These are phyloP conservation scores for Drosophila oshimai DNA, from an alignment of 1,140 invertebrate species.

Conservation along the genomic window DNA sequence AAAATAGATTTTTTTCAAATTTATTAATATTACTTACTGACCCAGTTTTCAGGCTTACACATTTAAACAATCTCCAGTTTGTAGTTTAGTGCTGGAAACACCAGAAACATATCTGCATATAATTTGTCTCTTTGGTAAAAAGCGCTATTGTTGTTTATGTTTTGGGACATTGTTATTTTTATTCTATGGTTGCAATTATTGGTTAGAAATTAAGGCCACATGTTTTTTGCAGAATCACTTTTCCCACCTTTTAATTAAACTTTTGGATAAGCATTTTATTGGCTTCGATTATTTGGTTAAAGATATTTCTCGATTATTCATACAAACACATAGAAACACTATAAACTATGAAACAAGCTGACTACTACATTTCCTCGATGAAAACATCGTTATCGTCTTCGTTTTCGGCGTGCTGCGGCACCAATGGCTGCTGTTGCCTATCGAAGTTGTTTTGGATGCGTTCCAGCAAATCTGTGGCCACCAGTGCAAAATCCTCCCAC, in stretches of 20 bases:
- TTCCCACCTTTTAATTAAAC: too few relatives aligned
- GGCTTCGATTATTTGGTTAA: background rate
- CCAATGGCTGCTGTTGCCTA: slow-evolving; percentile 30
- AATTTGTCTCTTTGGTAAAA: background rate
- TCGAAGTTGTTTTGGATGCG: slow-evolving; percentile 77
- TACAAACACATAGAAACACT: slow-evolving; percentile 25
- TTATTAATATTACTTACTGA: background rate
- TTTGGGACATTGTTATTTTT: background rate
- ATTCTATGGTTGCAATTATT: background rate
- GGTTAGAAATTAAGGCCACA: too few relatives aligned
- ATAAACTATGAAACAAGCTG: background rate
- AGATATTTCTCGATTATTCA: slow-evolving; percentile 12
- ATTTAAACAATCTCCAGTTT: background rate
- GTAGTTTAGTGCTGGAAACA: background rate
- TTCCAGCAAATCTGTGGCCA: slow-evolving; percentile 86
- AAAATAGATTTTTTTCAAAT: too few relatives aligned
- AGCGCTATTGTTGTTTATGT: background rate
- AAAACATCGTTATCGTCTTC: slow-evolving; percentile 71
- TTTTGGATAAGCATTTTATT: background rate
- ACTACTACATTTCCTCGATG: slow-evolving; percentile 72
- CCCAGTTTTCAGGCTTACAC: background rate
- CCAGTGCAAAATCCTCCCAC: slow-evolving; percentile 87
- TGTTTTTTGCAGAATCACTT: too few relatives aligned
- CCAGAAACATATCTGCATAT: background rate
- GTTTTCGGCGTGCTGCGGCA: slow-evolving; percentile 1